Percentiles rank a stretch among this genome's conserved stretches.
Conservation (phyloP, 2,888 invertebrate genomes). For the Tryphoninae sp. region DNA sequence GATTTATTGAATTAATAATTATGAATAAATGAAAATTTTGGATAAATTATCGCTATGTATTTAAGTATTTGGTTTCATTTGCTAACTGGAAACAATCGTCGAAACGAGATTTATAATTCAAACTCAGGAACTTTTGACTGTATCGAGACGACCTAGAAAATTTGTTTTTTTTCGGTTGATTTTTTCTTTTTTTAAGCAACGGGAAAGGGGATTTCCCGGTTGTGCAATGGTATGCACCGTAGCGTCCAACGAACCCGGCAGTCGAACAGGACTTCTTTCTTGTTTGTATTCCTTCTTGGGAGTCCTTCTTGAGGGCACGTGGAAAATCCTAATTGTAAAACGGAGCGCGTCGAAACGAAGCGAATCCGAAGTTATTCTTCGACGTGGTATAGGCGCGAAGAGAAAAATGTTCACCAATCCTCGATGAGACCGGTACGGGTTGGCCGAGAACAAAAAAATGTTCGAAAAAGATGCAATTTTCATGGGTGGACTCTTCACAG, state of each 20-base stretch:
- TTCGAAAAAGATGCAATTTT: constrained; percentile 70
- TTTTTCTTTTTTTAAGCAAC: constrained; percentile 9
- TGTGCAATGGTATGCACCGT: constrained; percentile 20
- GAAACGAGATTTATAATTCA: not conserved
- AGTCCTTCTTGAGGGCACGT: constrained; percentile 33
- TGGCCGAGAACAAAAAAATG: constrained; percentile 39
- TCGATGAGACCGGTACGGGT: constrained; percentile 34
- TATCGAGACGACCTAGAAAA: constrained; percentile 41
- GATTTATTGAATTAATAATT: not conserved
- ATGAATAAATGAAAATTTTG: not conserved
- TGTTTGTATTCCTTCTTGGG: constrained; percentile 15
- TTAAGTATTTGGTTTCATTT: too few relatives aligned
- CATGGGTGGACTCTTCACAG: constrained; percentile 61
- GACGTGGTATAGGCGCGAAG: constrained; percentile 19
- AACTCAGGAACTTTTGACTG: not conserved
- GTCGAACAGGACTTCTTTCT: constrained; percentile 44
- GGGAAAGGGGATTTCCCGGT: constrained; percentile 47
- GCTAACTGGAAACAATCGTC: too few relatives aligned
- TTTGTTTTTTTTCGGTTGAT: not conserved
- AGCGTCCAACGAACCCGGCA: constrained; percentile 65
- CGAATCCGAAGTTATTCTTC: constrained; percentile 48
- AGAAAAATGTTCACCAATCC: constrained; percentile 34
- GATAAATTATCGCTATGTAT: not conserved
- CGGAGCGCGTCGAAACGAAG: constrained; percentile 58
- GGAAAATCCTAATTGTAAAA: constrained; percentile 56